Percentiles rank a stretch among this genome's conserved stretches.
phyloP scores from a whole-genome alignment of 2,888 invertebrate species.

The Orthosia gracilis region DNA sequence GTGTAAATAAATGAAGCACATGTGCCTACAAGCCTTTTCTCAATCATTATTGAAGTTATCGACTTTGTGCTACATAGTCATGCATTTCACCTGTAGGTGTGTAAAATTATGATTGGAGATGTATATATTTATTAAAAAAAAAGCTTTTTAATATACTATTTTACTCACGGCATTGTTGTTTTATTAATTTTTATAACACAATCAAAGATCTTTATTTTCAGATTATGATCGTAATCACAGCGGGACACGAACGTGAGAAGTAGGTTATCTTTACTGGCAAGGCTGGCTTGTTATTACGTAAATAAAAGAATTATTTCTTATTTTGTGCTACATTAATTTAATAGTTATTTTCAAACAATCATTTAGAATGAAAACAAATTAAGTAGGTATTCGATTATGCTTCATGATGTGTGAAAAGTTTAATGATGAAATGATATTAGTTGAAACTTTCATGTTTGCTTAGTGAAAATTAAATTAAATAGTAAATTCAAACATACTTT shows the following conservation, averaged over 20 bases:
- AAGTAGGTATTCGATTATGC: constrained; percentile 50
- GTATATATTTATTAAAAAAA: constrained; percentile 16
- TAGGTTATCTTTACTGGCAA: constrained; percentile 43
- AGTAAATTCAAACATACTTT: constrained; percentile 49
- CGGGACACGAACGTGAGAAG: constrained; percentile 15
- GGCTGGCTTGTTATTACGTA: constrained; percentile 11
- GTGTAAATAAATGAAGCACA: constrained; percentile 2
- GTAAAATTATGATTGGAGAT: constrained; percentile 25
- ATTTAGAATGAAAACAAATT: constrained; percentile 49
- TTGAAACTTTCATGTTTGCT: constrained; percentile 24
- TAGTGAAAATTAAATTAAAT: constrained; percentile 45
- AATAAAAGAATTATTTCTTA: constrained; percentile 55
- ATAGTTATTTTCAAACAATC: constrained; percentile 51
- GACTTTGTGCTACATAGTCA: background rate
- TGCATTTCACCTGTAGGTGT: constrained; percentile 13
- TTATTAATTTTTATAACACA: constrained; percentile 50
- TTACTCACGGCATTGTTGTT: constrained; percentile 30
- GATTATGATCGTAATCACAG: constrained; percentile 3
- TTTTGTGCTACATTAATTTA: constrained; percentile 58
- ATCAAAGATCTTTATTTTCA: constrained; percentile 10
- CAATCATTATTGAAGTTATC: background rate
- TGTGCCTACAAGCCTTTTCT: constrained; percentile 16
- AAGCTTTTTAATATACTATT: constrained; percentile 44
- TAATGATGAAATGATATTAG: constrained; percentile 43
- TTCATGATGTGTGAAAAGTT: constrained; percentile 49